Evolutionary conservation across 2,797 vertebrate genomes (phyloP).

Genomic region (Onychomys arenicola): DNA sequence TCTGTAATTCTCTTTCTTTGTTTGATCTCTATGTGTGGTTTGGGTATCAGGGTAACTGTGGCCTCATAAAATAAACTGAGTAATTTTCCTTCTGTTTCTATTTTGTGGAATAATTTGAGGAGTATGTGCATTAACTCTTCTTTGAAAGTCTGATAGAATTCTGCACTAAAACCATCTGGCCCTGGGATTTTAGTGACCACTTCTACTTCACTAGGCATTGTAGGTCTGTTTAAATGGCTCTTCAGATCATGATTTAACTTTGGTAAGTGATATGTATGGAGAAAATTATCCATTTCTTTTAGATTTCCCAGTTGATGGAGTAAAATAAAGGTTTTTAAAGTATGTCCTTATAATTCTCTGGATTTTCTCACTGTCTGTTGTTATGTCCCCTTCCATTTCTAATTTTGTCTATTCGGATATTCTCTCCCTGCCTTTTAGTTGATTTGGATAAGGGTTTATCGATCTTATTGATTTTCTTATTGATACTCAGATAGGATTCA

Average conservation of each 20-base stretch:
- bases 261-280: not conserved
- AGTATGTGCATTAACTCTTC: not conserved
- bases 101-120: not conserved
- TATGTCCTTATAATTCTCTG: not conserved
- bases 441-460: not conserved
- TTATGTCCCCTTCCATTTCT: not conserved
- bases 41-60: not conserved
- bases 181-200: not conserved
- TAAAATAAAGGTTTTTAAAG: not conserved
- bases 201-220: not conserved
- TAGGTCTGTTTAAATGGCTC: not conserved
- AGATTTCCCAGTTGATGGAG: not conserved
- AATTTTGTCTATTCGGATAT: not conserved
- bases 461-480: not conserved
- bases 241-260: not conserved
- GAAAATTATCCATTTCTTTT: not conserved
- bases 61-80: not conserved
- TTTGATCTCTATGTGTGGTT: not conserved
- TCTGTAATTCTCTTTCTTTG: not conserved
- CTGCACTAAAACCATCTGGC: not conserved
- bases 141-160: not conserved
- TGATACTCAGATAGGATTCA: not conserved
- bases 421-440: not conserved
- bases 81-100: not conserved
- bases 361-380: not conserved